Evolutionary conservation across 2,888 invertebrate genomes (phyloP).

Genomic region (Acleris sparsana): DNA sequence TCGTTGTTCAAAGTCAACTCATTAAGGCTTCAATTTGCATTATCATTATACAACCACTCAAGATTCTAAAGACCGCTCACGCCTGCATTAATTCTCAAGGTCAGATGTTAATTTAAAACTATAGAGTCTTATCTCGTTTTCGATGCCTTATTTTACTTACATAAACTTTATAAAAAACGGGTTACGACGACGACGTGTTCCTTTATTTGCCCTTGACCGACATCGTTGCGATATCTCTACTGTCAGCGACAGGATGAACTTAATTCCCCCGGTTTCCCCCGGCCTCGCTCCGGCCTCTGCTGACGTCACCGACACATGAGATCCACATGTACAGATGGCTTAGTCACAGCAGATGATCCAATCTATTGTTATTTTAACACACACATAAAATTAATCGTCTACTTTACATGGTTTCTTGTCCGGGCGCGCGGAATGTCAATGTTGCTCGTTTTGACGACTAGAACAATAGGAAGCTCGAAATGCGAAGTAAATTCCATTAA

Average conservation of each 20-base stretch:
- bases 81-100: conserved; percentile 29
- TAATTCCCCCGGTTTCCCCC: conserved; percentile 39
- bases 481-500: background rate
- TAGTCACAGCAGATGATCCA: conserved; percentile 26
- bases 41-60: conserved; percentile 29
- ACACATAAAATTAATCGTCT: conserved; percentile 19
- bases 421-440: conserved; percentile 10
- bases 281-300: conserved; percentile 15
- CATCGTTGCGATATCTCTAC: conserved; percentile 5
- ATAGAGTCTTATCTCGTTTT: conserved; percentile 1
- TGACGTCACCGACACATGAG: conserved; percentile 24
- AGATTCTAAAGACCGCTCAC: conserved; percentile 16
- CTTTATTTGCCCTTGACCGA: conserved; percentile 17
- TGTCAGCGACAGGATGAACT: conserved; percentile 47
- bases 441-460: conserved; percentile 2
- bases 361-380: conserved; percentile 32
- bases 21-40: conserved; percentile 31
- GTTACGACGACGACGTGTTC: background rate
- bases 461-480: background rate
- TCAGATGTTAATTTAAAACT: conserved; percentile 8
- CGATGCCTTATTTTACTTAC: background rate
- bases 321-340: conserved; percentile 19
- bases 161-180: background rate
- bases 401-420: conserved; percentile 12
- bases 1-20: conserved; percentile 20